Base-by-base conservation (phyloP, 2,888 invertebrate species). In the Megalurothrips usitatus region DNA sequence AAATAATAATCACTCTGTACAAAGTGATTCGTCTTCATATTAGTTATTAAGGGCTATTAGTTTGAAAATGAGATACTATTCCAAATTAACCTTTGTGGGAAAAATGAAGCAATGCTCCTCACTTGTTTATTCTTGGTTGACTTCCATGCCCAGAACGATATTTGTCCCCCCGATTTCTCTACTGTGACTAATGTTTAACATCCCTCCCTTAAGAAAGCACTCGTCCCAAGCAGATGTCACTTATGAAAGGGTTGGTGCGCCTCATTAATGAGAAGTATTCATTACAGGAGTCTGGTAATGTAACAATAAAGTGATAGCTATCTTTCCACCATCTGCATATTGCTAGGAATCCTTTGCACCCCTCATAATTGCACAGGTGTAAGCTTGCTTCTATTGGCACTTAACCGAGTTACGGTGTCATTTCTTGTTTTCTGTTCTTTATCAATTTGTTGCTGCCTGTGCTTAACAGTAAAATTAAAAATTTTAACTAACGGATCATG, bases 381-480 rank as follows among this genome's bases (percentile, higher is more conserved):
- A 75, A 75, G 68, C 68, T 75, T 75, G 68, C 68, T 75, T 58
- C n/a, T 75, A 10, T 75, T 75, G 68, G 26, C 68, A 75, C 68
- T 26, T 75, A 23, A 68, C 10, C 12, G 26, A 75, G 26, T 75
- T 26, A 75, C 0, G 58, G 58, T 58, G 58, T 58, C 58, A 58
- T 19, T 58, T 58, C 34, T 43, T 43, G 34, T 43, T 43, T 43
- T 43, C 34, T 43, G 34, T 43, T 43, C 34, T 4, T 43, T 43
- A 43, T 43, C 34, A 43, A 43, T 43, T 43, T 43, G 34, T 43
- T 43, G 34, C 34, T 43, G 34, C 34, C 34, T 43, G 34, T 43
- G 34, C 34, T 43, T 43, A 43, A 2, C 34, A 43, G 34, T 43
- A 6, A 43, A 43, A 43, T 43, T 43, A 4, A 43, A 43, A 58